Evolutionary conservation across 1,140 invertebrate species (phyloP).

Genomic region (Protaetia brevitarsis): DNA sequence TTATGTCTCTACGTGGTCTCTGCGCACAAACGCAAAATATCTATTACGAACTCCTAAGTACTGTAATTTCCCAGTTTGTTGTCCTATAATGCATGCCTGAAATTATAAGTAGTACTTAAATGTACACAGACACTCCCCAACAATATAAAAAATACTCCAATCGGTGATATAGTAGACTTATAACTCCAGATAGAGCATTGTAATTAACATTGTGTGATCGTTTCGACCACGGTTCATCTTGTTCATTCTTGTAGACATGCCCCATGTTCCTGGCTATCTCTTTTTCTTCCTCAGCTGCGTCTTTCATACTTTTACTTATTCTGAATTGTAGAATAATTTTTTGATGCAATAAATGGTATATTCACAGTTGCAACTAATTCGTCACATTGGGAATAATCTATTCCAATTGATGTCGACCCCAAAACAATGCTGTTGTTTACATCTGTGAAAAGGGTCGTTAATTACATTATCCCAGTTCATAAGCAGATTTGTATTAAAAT

Average conservation of each 20-base stretch:
- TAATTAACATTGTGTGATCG: constrained; percentile 41
- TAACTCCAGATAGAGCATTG: constrained; percentile 42
- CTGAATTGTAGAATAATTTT: constrained; percentile 23
- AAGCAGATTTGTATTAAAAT: too few relatives aligned
- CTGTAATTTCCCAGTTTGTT: neutral
- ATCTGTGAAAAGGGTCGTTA: too few relatives aligned
- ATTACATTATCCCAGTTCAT: too few relatives aligned
- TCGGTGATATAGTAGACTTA: constrained; percentile 24
- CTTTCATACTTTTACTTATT: constrained; percentile 35
- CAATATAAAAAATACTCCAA: neutral
- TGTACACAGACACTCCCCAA: neutral
- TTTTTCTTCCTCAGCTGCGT: constrained; percentile 39
- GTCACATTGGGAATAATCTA: neutral
- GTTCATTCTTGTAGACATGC: constrained; percentile 41
- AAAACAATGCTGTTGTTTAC: neutral
- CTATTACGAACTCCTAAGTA: constrained; percentile 17
- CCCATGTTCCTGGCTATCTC: constrained; percentile 35
- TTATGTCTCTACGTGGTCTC: too few relatives aligned
- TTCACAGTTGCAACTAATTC: neutral
- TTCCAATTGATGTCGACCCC: neutral
- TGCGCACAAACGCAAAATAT: constrained; percentile 11
- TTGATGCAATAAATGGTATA: neutral
- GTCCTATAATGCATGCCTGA: constrained; percentile 16
- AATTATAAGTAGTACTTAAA: too few relatives aligned
- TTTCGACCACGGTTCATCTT: constrained; percentile 44